Base-by-base conservation (phyloP, 2,113 vertebrate genomes). In the Propithecus coquereli region DNA sequence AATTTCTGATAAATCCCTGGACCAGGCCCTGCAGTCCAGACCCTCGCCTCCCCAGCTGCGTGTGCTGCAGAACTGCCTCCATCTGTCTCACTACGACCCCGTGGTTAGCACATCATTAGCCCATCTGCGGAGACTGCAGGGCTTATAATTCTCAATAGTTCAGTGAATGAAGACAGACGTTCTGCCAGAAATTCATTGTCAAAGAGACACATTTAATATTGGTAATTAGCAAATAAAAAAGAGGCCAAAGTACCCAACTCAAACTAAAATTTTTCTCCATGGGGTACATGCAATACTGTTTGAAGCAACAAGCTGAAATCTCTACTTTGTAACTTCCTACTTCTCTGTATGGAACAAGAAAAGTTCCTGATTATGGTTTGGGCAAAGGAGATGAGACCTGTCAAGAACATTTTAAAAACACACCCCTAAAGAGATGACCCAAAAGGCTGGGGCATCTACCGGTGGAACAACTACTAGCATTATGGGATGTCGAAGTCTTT, bases 141-240 rank as follows among this genome's bases (percentile, higher is more conserved):
- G 82, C 94, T 94, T 88, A 66, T 65, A 66, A 92, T 79, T 90
- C 50, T 87, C 86, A 70, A 13, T 45, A 74, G 76, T 76, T 94
- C 91, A 70, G 34, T 37, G 59, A 90, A 90, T 70, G 63, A 84
- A 90, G 93, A 76, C 22, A 95, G 90, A 87, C 2, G 2, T 74
- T 76, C 52, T 76, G 40, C 84, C 57, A 81, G 88, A 92, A 90
- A 92, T 52, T 89, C 63, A 71, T 47, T 65, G 82, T 88, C 71
- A 85, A 71, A 92, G 52, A 88, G 40, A 91, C 94, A 66, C 61
- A 77, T 45, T 87, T 84, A 80, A 94, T 86, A 71, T 68, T 91
- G 66, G 43, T 40, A 92, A 71, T 77, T 57, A 90, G 61, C 66
- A 94, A 90, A 87, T 59, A 40, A 63, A 74, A 77, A 90, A 17